A percentile compares a stretch with the other conserved stretches of the same genome.
phyloP scores from a whole-genome alignment of 2,113 vertebrate species.

The Tragelaphus buxtoni region DNA sequence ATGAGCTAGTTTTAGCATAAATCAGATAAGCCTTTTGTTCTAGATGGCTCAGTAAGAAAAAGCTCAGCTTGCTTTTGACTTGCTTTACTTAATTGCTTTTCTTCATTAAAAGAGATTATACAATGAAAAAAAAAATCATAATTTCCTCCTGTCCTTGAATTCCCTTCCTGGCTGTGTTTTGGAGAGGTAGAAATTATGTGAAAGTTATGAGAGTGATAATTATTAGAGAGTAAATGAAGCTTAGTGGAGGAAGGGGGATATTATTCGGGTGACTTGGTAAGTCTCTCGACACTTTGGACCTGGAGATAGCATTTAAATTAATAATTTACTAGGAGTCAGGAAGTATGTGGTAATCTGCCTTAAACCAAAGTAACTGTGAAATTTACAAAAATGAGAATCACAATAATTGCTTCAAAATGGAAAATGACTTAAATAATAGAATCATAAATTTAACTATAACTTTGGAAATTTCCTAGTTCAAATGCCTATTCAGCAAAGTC shows the following conservation, averaged over 20 bases:
- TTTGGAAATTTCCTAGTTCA: neutral
- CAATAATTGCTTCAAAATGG: neutral
- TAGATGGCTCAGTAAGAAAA: neutral
- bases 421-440: neutral
- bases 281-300: neutral
- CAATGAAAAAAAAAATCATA: neutral
- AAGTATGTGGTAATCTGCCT: neutral
- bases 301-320: neutral
- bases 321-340: neutral
- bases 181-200: neutral
- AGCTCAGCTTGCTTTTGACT: constrained; percentile 31
- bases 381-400: neutral
- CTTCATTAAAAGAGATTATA: constrained; percentile 21
- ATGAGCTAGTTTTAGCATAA: neutral
- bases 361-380: neutral
- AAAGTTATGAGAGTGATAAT: neutral
- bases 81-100: constrained; percentile 40
- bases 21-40: constrained; percentile 11
- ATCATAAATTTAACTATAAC: neutral
- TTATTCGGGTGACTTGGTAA: neutral
- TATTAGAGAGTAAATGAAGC: neutral
- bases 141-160: constrained; percentile 8
- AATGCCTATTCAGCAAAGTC: neutral
- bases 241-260: neutral
- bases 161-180: neutral